Percentiles rank a stretch among this genome's conserved stretches.
These are phyloP conservation scores for Irena cyanogastra DNA, from an alignment of 2,113 vertebrate species.

Conservation along the genomic window DNA sequence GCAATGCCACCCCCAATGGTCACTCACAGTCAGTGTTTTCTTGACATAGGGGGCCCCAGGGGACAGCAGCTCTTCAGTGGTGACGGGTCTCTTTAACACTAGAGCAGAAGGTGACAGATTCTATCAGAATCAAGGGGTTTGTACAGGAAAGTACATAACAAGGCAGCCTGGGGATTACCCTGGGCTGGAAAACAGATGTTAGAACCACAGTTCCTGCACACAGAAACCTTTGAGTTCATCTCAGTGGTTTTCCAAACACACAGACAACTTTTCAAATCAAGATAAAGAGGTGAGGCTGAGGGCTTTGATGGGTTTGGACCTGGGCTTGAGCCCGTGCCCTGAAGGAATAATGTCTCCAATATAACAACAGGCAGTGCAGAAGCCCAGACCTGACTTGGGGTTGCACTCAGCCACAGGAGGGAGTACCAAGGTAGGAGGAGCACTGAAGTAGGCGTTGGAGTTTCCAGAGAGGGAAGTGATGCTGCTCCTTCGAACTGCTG, in stretches of 20 bases:
- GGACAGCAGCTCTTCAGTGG: conserved; percentile 79
- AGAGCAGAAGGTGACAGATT: conserved; percentile 28
- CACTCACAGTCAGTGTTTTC: conserved; percentile 80
- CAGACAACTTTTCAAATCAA: not conserved
- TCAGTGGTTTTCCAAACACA: not conserved
- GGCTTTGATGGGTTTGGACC: not conserved
- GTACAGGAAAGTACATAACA: not conserved
- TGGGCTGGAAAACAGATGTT: not conserved
- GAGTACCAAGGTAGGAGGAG: conserved; percentile 28
- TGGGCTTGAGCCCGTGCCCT: not conserved
- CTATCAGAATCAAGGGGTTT: conserved; percentile 12
- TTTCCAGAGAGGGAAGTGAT: conserved; percentile 68
- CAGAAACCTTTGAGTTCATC: not conserved
- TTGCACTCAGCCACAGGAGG: conserved; percentile 71
- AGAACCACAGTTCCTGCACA: not conserved
- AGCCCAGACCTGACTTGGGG: conserved; percentile 82
- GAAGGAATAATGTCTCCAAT: not conserved
- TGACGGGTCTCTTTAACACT: conserved; percentile 78
- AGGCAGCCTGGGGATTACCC: not conserved
- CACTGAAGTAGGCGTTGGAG: conserved; percentile 60
- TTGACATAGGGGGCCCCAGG: conserved; percentile 80
- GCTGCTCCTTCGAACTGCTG: conserved; percentile 67
- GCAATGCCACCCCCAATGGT: not conserved
- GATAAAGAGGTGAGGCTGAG: not conserved
- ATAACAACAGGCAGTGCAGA: not conserved